These are phyloP conservation scores for Oligia fasciuncula DNA, from an alignment of 2,888 invertebrate species.

Conservation along the genomic window DNA sequence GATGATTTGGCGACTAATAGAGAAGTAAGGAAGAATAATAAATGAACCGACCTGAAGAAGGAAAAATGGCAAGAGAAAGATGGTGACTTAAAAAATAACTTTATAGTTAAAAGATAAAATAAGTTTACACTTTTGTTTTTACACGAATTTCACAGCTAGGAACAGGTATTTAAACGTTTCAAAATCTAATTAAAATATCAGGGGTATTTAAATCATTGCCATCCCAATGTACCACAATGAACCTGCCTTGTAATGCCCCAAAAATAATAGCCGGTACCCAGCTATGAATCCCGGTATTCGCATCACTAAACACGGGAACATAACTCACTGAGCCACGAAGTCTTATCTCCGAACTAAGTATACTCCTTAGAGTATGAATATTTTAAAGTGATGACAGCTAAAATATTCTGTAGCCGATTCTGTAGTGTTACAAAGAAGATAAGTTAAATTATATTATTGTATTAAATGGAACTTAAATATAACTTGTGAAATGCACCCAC, in stretches of 20 bases:
- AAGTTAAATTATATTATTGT: not conserved
- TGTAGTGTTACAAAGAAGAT: not conserved
- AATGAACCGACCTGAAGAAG: not conserved
- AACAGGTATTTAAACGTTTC: too few species aligned
- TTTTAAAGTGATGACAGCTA: not conserved
- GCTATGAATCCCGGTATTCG: slow-evolving; percentile 50
- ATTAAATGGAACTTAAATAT: not conserved
- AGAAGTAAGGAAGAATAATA: too few species aligned
- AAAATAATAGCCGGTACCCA: slow-evolving; percentile 43
- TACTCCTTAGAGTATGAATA: slow-evolving; percentile 44
- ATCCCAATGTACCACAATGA: not conserved
- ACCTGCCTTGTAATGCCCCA: slow-evolving; percentile 1
- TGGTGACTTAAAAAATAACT: too few species aligned
- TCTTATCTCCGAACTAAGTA: slow-evolving; percentile 60
- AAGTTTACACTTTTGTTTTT: not conserved
- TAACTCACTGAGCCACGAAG: slow-evolving; percentile 62
- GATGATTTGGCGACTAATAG: too few species aligned
- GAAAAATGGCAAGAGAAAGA: not conserved
- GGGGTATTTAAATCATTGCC: not conserved
- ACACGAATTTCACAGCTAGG: not conserved
- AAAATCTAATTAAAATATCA: not conserved
- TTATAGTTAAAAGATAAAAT: not conserved
- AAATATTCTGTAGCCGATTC: not conserved
- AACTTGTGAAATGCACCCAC: too few species aligned
- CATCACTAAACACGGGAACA: slow-evolving; percentile 56